Conservation (phyloP, 2,888 invertebrate species). For the Strigamia maritima region DNA sequence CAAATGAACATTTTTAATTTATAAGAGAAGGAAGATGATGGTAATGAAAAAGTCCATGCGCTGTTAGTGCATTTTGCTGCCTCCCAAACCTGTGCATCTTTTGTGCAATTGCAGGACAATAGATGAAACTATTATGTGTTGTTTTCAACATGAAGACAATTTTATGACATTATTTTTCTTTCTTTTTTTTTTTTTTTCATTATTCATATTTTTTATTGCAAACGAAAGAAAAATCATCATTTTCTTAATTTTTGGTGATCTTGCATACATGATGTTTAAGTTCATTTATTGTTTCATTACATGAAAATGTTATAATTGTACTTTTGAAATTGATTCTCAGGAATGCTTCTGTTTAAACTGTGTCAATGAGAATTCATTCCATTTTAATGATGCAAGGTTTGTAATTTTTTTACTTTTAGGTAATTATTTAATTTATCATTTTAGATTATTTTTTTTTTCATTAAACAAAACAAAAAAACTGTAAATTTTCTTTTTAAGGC, state of each 20-base stretch:
- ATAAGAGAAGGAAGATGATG: background rate
- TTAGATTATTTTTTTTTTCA: background rate
- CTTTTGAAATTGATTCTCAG: background rate
- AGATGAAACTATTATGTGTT: background rate
- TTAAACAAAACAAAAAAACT: too few relatives aligned
- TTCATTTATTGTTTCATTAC: background rate
- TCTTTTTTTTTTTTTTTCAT: background rate
- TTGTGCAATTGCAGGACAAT: slow-evolving; percentile 28
- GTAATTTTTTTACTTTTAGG: background rate
- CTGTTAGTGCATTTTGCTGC: slow-evolving; percentile 31
- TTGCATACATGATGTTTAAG: background rate
- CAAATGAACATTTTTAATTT: background rate
- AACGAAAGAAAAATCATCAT: background rate
- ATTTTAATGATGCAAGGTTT: background rate
- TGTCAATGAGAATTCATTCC: slow-evolving; percentile 7
- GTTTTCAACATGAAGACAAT: slow-evolving; percentile 8
- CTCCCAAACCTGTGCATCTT: slow-evolving; percentile 34
- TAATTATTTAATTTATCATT: background rate
- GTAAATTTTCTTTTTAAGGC: background rate
- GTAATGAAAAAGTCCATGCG: background rate
- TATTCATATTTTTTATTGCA: background rate
- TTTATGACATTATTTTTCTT: background rate
- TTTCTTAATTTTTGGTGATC: background rate
- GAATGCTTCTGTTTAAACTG: background rate
- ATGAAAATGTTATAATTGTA: background rate